Evolutionary conservation across 2,888 invertebrate genomes (phyloP), one percentile per base, ranked within the genome.

Genomic region (Cheilosia impressa): DNA sequence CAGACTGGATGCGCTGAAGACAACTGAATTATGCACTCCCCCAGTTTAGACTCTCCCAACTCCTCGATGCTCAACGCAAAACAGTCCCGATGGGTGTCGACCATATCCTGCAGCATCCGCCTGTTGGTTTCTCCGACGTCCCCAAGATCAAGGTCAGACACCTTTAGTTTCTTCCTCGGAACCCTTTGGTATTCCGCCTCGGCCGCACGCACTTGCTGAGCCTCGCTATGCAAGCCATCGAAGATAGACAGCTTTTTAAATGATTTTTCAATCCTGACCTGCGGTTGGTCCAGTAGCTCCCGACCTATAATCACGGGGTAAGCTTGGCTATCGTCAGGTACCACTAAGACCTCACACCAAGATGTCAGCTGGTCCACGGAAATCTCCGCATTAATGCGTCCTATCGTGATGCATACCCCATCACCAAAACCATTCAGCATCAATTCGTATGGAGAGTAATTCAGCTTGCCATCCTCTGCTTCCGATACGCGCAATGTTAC

Each of bases 281-380:
- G 76, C 1, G 73, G 63, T 27, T 75, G 75, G 24, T 75, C 57
- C 50, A 75, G 34, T 1, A 75, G 65, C 4, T 65, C 47, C 4
- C 65, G 65, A 2, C 73, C 63, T 13, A 73, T 73, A 0, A 63
- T 63, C 53, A 73, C 53, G 1, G 34, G 55, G 7, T 65, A 58
- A 3, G 62, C 68, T 38, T 76, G 76, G 31, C 24, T 66, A 10
- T 38, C 43, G 19, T 57, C 57, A 7, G 65, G 31, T 9, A 63
- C 65, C 7, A 65, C 47, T 7, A 75, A 19, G 17, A 75, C 41
- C 27, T 58, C 58, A 34, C 71, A 65, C 65, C 65, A 58, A 0
- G 57, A 31, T 27, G 10, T 31, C 2, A 58, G 19, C 13, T 52
- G 50, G 41, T 77, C 77, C 3, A 60, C 68, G 7, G 52, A 17